Evolutionary conservation across 2,113 vertebrate genomes (phyloP).

Genomic region (Cricetomys ansorgei): DNA sequence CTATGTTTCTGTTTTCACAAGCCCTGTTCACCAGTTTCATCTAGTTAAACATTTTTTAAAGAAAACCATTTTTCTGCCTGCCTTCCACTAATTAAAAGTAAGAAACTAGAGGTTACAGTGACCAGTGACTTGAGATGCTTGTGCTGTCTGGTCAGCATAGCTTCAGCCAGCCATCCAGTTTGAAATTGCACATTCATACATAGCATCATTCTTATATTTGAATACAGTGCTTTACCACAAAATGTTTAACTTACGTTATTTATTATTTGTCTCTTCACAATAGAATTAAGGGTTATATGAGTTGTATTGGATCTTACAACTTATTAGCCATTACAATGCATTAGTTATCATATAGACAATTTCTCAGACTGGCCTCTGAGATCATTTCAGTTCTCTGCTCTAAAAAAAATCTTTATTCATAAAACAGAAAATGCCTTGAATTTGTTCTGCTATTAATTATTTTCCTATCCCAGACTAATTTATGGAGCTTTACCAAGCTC

Average conservation of each 20-base stretch:
- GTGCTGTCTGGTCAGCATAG: neutral
- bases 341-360: neutral
- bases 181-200: neutral
- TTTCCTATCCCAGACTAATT: neutral
- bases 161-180: neutral
- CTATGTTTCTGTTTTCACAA: neutral
- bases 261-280: neutral
- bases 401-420: neutral
- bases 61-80: neutral
- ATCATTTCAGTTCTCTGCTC: neutral
- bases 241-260: neutral
- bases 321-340: neutral
- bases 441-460: neutral
- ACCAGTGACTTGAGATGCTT: neutral
- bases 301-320: neutral
- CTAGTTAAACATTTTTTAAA: slow-evolving; percentile 23
- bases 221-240: neutral
- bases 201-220: neutral
- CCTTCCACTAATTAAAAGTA: neutral
- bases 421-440: neutral
- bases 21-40: neutral
- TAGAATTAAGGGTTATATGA: neutral
- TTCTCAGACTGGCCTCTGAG: neutral
- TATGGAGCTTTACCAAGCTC: neutral
- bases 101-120: slow-evolving; percentile 3